Percentiles rank a stretch among this genome's conserved stretches.
These are phyloP conservation scores for Epinotia brunnichana DNA, from an alignment of 2,888 invertebrate species.

Conservation along the genomic window DNA sequence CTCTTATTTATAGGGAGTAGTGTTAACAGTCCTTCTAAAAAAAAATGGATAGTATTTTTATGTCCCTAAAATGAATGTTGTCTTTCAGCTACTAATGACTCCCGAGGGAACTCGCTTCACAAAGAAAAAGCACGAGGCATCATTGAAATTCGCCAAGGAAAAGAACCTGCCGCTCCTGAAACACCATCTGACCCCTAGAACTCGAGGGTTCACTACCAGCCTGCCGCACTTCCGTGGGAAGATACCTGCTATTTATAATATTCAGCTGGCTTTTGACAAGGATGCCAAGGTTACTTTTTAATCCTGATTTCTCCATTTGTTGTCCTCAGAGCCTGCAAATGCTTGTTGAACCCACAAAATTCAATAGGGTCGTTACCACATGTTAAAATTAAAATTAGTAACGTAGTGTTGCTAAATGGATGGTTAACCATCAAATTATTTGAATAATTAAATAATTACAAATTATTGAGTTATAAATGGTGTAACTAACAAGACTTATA, in stretches of 20 bases:
- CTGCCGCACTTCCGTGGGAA: slow-evolving; percentile 91
- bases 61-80: not conserved
- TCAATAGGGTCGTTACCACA: too few species aligned
- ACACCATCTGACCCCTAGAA: slow-evolving; percentile 96
- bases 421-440: too few species aligned
- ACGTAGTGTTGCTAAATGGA: too few species aligned
- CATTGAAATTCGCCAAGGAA: slow-evolving; percentile 93
- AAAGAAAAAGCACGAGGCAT: slow-evolving; percentile 92
- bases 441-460: too few species aligned
- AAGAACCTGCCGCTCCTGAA: slow-evolving; percentile 93
- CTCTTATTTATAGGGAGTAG: too few species aligned
- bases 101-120: slow-evolving; percentile 98
- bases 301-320: not conserved
- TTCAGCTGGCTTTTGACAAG: slow-evolving; percentile 88
- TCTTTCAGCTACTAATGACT: slow-evolving; percentile 90
- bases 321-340: too few species aligned
- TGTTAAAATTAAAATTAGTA: too few species aligned
- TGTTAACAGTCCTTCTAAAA: too few species aligned
- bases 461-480: too few species aligned
- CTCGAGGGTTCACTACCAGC: slow-evolving; percentile 96
- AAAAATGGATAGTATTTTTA: too few species aligned
- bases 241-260: slow-evolving; percentile 92
- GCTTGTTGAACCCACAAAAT: too few species aligned
- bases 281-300: slow-evolving; percentile 79
- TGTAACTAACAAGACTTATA: too few species aligned